These are phyloP conservation scores for Pomacea maculata DNA, from an alignment of 1,140 invertebrate species.

Conservation along the genomic window DNA sequence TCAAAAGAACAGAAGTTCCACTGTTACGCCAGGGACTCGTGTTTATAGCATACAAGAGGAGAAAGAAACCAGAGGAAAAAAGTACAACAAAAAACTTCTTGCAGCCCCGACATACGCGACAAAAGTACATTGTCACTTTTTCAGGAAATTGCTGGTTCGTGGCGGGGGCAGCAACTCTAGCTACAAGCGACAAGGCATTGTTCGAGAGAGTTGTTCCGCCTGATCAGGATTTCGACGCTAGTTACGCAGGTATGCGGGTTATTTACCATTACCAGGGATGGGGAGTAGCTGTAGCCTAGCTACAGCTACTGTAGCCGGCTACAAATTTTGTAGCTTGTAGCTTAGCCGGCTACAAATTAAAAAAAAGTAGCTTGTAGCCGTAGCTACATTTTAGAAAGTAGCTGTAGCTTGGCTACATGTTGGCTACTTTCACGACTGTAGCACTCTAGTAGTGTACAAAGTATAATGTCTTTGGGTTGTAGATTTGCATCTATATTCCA, in stretches of 20 bases:
- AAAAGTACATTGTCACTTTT: background rate
- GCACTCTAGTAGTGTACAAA: no score
- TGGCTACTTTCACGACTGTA: no score
- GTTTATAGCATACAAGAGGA: background rate
- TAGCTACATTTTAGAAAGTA: no score
- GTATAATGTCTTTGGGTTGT: no score
- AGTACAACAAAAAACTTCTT: background rate
- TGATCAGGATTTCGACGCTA: conserved; percentile 51
- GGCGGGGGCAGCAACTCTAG: conserved; percentile 46
- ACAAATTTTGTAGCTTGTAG: no score
- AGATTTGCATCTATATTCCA: no score
- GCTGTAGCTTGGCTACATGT: no score
- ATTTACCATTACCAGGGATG: background rate
- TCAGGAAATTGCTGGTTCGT: conserved; percentile 57
- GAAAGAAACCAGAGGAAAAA: background rate
- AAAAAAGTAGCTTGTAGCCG: no score
- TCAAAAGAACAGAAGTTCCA: no score
- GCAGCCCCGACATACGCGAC: background rate
- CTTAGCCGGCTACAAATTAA: no score
- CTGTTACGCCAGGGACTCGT: background rate
- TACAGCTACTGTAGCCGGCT: no score
- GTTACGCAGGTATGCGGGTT: conserved; percentile 24
- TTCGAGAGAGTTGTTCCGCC: conserved; percentile 45
- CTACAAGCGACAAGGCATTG: conserved; percentile 36
- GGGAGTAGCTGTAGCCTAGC: no score